Conservation (phyloP, 2,888 invertebrate species). For the Galerucella nymphaeae region DNA sequence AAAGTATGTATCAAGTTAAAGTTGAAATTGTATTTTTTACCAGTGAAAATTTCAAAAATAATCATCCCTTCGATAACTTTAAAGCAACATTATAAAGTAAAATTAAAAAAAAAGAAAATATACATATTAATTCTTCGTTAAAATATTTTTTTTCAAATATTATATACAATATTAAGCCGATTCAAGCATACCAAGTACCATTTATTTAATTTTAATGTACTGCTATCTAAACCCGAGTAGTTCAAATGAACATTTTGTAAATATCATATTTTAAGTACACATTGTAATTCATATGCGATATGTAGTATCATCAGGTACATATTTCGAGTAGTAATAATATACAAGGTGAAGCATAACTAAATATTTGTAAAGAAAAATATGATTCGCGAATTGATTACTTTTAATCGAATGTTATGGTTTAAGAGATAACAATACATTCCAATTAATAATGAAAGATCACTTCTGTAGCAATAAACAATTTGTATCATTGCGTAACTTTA, state of each 20-base stretch:
- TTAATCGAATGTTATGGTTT: background rate
- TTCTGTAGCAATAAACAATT: background rate
- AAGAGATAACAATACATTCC: background rate
- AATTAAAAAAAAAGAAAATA: background rate
- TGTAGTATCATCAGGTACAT: background rate
- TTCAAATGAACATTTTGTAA: background rate
- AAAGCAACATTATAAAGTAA: background rate
- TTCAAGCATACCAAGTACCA: background rate
- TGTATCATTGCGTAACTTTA: slow-evolving; percentile 20
- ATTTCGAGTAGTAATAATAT: background rate
- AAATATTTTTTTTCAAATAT: background rate
- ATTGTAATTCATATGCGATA: background rate
- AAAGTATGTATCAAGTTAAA: too few species aligned
- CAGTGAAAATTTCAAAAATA: background rate
- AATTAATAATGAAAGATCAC: background rate
- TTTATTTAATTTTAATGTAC: background rate
- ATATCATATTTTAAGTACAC: too few species aligned
- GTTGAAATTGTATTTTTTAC: too few species aligned
- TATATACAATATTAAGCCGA: background rate
- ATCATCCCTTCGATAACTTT: background rate
- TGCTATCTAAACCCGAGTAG: background rate
- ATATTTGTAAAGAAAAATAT: background rate
- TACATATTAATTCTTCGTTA: background rate
- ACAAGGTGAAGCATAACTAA: background rate
- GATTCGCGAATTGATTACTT: background rate